Conservation (phyloP, 1,140 invertebrate genomes). For the Polypedilum pembai region DNA sequence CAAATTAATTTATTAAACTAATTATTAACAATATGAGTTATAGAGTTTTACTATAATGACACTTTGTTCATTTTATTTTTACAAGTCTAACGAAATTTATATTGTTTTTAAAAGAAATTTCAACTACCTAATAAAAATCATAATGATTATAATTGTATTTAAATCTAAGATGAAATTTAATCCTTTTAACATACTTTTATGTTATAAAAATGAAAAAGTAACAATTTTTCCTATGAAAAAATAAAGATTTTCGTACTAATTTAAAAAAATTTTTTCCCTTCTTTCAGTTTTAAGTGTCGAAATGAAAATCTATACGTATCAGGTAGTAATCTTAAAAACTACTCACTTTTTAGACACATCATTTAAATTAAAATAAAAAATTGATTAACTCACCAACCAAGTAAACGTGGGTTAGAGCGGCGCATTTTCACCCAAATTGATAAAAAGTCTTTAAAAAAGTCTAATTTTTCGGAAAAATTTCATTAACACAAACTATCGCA, state of each 20-base stretch:
- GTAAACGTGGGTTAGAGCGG: no score
- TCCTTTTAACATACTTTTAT: conserved; percentile 14
- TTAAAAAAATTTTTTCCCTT: not conserved
- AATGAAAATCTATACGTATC: no score
- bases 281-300: not conserved
- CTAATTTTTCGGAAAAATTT: no score
- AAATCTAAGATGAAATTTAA: not conserved
- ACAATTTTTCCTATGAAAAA: conserved; percentile 14
- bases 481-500: no score
- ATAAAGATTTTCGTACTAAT: conserved; percentile 16
- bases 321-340: no score
- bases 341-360: no score
- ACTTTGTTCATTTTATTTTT: not conserved
- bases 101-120: not conserved
- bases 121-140: no score
- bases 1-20: conserved; percentile 27
- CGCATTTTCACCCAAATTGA: no score
- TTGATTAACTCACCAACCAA: no score
- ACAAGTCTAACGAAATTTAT: not conserved
- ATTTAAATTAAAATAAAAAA: no score
- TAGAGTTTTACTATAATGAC: not conserved
- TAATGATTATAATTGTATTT: no score
- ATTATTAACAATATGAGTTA: not conserved
- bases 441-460: no score
- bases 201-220: conserved; percentile 20